These are phyloP conservation scores for Myotis davidii DNA, from an alignment of 2,113 vertebrate species.

Conservation along the genomic window DNA sequence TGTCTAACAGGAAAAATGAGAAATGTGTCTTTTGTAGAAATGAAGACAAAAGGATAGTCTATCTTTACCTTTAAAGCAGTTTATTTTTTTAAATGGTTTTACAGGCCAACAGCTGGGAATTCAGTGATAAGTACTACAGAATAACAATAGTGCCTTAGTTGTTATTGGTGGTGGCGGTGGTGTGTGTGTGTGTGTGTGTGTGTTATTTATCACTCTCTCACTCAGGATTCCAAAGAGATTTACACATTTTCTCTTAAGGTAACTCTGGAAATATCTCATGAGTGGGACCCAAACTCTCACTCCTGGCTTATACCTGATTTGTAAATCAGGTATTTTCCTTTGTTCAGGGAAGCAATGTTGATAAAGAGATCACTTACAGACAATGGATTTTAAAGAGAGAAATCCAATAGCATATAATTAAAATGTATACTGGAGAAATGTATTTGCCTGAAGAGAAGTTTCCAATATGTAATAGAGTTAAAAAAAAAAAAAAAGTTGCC, in stretches of 20 bases:
- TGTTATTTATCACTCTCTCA: neutral
- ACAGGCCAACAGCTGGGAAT: neutral
- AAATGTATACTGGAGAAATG: neutral
- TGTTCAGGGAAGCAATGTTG: conserved; percentile 12
- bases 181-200: too few species aligned
- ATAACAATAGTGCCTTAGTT: neutral
- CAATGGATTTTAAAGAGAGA: conserved; percentile 26
- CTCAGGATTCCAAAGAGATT: conserved; percentile 39
- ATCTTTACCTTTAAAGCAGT: neutral
- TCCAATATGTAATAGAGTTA: neutral
- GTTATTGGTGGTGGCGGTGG: too few species aligned
- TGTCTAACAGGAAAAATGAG: neutral
- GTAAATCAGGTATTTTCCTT: neutral
- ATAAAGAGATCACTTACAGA: neutral
- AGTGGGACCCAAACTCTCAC: neutral
- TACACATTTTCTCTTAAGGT: conserved; percentile 22
- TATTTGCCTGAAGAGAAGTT: neutral
- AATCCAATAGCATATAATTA: neutral
- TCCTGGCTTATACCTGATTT: neutral
- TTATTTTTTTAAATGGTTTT: neutral
- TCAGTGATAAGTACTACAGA: conserved; percentile 36
- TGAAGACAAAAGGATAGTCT: neutral
- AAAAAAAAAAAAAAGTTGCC: too few species aligned
- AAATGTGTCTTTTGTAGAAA: neutral
- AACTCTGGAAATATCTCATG: neutral